phyloP scores from a whole-genome alignment of 2,113 vertebrate species.

The Barbus barbus region DNA sequence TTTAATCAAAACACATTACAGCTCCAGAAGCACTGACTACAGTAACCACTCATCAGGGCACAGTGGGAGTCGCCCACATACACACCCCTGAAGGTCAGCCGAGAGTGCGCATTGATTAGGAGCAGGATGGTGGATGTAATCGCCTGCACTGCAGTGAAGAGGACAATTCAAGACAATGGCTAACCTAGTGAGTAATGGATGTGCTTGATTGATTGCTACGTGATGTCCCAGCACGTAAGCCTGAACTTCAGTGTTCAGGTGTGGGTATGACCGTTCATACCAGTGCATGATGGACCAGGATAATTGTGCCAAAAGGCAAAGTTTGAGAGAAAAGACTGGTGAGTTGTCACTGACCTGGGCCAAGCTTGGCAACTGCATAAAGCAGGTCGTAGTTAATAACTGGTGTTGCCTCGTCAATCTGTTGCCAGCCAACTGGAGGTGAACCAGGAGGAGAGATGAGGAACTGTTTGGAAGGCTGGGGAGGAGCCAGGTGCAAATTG shows the following conservation, averaged over 20 bases:
- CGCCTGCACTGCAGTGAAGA: constrained; percentile 6
- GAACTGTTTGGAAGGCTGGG: constrained; percentile 87
- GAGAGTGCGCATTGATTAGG: background rate
- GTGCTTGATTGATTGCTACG: background rate
- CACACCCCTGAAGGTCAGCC: constrained; percentile 16
- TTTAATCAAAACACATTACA: constrained; percentile 13
- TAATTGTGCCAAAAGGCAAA: no score
- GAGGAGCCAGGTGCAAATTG: constrained; percentile 85
- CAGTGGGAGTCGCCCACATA: background rate
- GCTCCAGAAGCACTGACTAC: constrained; percentile 1
- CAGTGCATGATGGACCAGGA: background rate
- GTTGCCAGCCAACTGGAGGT: constrained; percentile 85
- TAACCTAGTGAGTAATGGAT: background rate
- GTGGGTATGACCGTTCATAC: background rate
- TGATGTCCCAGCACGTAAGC: background rate
- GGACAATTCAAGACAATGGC: constrained; percentile 20
- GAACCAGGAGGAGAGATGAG: constrained; percentile 89
- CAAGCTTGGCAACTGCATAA: constrained; percentile 84
- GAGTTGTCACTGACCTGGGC: constrained; percentile 76
- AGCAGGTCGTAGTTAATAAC: constrained; percentile 90
- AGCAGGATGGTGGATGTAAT: background rate
- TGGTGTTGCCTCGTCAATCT: constrained; percentile 81
- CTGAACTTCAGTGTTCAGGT: background rate
- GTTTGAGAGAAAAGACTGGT: background rate
- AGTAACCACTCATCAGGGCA: background rate